Base-by-base conservation (phyloP, 1,140 invertebrate genomes). In the Xylocopa sonorina region DNA sequence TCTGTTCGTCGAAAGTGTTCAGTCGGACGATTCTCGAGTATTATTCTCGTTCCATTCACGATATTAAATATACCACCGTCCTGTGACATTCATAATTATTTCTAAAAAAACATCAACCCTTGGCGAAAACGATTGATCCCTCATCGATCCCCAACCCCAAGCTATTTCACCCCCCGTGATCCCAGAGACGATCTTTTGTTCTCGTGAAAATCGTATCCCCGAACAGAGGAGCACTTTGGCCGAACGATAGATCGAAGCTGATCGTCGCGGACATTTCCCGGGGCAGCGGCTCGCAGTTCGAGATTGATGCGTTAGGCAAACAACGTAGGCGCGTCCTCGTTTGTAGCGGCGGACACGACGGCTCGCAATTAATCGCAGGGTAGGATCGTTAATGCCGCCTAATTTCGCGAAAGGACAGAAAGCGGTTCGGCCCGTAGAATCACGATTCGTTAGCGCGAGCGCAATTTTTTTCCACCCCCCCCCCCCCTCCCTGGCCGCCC, bases 291-390 rank as follows among this genome's bases (percentile, higher is more conserved):
- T 64, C 32, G 53, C 67, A 75, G 78, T 82, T 83, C 83, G 87
- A 86, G 85, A 90, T 88, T 88, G 88, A 90, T 89, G 89, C 88
- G 77, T 82, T 87, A 77, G 83, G 83, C 83, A 90, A 89, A 88
- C 88, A 89, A 80, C 71, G 75, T 84, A 85, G 83, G 77, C 86
- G 81, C 79, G 81, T 87, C 81, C 85, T 89, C 84, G 87, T 89
- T 89, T 89, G 84, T 86, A 82, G 71, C 79, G 74, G 73, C 67
- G 81, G 66, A 78, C 83, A 83, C 79, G 87, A 82, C 81, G 83
- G 81, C 81, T 87, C 79, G 86, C 85, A 88, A 89, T 89, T 89
- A 89, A 89, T 89, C 80, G 85, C 80, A 88, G 84, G n/a, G 80
- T 88, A 78, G 84, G 84, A 88, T 89, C 85, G 80, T 87, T 89